Evolutionary conservation across 2,888 invertebrate genomes (phyloP), one percentile per base, ranked within the genome.

Genomic region (Cosmia pyralina): DNA sequence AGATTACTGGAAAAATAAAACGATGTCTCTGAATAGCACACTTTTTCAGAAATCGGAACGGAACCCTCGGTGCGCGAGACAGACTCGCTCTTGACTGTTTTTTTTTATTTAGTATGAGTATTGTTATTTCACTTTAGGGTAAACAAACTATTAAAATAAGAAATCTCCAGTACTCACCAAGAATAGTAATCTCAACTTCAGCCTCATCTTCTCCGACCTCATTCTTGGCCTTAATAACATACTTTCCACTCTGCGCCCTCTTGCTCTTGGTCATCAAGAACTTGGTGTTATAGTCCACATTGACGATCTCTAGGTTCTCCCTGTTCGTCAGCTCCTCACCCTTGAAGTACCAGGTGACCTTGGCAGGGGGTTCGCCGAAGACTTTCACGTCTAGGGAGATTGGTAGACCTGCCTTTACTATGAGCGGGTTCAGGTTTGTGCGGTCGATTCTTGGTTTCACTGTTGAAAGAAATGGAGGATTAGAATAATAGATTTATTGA

Each of bases 401-500:
- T 0, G 98, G 98, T 59, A 99, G 97, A 55, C 99, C 99, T 78
- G 98, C 98, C 94, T 99, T 99, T 58, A 99, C 98, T 3, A 97
- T 97, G 4, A 98, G 93, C n/a, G 97, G 97, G 88, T 98, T 98
- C 67, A 99, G 95, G 93, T 98, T 98, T 28, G 98, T 98, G 83
- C 99, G 97, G 92, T 99, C 99, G 92, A 99, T 99, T 89, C 98
- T 97, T 74, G 99, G 99, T 96, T 99, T 99, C 92, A 99, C 99
- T 99, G 94, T 82, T 41, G 46, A 28, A 57, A 17, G 2, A 57
- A 52, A 22, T n/a, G 4, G 10, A 28, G 28, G 28, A 28, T 28
- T 28, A 28, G 28, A 28, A 28, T 28, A 28, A 28, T 28, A 28
- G 28, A 28, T 28, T 28, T 28, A 28, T 28, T 28, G 28, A 28